phyloP scores from a whole-genome alignment of 2,888 invertebrate genomes.

The Heteropelma amictum region DNA sequence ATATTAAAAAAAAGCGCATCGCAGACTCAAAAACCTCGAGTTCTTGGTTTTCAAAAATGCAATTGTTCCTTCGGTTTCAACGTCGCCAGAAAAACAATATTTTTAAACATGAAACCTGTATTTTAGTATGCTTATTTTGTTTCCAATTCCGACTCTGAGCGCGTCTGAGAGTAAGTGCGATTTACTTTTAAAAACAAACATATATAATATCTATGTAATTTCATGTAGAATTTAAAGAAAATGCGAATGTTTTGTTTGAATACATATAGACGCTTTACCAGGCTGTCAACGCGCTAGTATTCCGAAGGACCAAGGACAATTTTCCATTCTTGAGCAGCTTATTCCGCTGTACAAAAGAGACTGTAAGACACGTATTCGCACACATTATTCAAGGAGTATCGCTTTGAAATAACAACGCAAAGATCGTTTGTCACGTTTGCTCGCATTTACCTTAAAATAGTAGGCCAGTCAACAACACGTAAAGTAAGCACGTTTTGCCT shows the following conservation, averaged over 20 bases:
- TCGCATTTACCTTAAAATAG: constrained; percentile 1
- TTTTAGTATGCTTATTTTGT: too few species aligned
- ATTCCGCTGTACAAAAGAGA: background rate
- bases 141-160: too few species aligned
- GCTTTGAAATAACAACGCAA: constrained; percentile 29
- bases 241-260: constrained; percentile 4
- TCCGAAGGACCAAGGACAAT: constrained; percentile 2
- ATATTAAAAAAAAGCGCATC: too few species aligned
- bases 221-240: constrained; percentile 28
- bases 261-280: constrained; percentile 12
- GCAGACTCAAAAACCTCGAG: too few species aligned
- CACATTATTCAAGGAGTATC: constrained; percentile 27
- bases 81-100: too few species aligned
- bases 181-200: constrained; percentile 10
- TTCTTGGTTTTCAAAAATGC: too few species aligned
- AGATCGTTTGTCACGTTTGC: constrained; percentile 30
- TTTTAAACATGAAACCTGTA: too few species aligned
- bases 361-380: background rate
- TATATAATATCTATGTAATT: too few species aligned
- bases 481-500: too few species aligned
- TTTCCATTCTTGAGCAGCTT: background rate
- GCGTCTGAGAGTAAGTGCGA: too few species aligned
- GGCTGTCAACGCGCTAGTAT: constrained; percentile 8
- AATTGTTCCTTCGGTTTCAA: too few species aligned
- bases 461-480: background rate